Conservation (phyloP, 2,888 invertebrate species). For the Lapara coniferarum region DNA sequence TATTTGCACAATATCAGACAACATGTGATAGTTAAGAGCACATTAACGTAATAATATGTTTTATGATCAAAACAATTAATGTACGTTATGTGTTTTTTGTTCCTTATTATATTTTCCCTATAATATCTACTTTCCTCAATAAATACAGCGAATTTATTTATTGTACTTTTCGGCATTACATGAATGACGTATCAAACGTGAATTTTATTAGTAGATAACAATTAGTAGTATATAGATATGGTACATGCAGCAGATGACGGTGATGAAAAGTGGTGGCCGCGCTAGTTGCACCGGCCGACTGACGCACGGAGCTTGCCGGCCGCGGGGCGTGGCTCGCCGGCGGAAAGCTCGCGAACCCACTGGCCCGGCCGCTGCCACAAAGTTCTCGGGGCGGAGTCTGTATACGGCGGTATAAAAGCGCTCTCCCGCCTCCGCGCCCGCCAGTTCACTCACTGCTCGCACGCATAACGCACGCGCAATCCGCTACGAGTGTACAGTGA, state of each 20-base stretch:
- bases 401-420: slow-evolving; percentile 61
- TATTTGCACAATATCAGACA: slow-evolving; percentile 11
- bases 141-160: no score
- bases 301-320: slow-evolving; percentile 48
- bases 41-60: slow-evolving; percentile 5
- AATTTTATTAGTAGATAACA: slow-evolving; percentile 32
- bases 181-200: no score
- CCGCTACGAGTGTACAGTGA: slow-evolving; percentile 55
- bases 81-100: neutral
- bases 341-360: slow-evolving; percentile 65
- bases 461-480: slow-evolving; percentile 61
- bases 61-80: neutral
- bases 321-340: slow-evolving; percentile 65
- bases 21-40: neutral
- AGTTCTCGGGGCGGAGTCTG: slow-evolving; percentile 62
- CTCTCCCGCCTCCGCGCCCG: slow-evolving; percentile 73
- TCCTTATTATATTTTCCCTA: no score
- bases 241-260: neutral
- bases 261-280: neutral
- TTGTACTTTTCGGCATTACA: no score
- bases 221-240: slow-evolving; percentile 36
- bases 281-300: neutral
- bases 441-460: slow-evolving; percentile 73
- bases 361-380: slow-evolving; percentile 51
- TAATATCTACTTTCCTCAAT: no score